Base-by-base conservation (phyloP, 2,797 vertebrate species). In the Parambassis ranga region DNA sequence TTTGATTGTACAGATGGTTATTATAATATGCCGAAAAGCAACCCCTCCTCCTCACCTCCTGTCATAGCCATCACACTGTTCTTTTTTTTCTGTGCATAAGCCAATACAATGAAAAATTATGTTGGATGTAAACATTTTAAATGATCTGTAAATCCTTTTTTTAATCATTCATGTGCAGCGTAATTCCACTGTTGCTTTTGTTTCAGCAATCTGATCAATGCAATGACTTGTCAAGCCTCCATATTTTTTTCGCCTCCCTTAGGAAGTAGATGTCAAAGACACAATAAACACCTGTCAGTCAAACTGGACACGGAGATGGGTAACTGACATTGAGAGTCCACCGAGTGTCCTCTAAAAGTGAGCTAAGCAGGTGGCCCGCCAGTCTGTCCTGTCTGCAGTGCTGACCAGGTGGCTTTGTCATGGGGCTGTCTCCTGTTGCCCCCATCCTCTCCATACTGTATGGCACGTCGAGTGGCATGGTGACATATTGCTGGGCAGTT, bases 401-500 rank as follows among this genome's bases (percentile, higher is more conserved):
- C 66, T 82, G 84, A 89, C 87, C 88, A 90, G 89, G 89, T 90
- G 89, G 89, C 88, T 81, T 85, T 88, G 89, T 90, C 89, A 88
- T 62, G 60, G 70, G 74, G 75, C 82, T 84, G 85, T 89, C 85
- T 87, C 83, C 84, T 73, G 82, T 74, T 82, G 75, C 77, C 80
- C 81, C 81, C 79, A 32, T 85, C 84, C 79, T 77, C 77, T 79
- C 79, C 82, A 68, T 80, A 75, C 85, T 86, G 88, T 77, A 65
- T 68, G 80, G 82, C 88, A 85, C 86, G 65, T 85, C 61, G 75
- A 84, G 87, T 89, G 86, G 83, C 87, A 85, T 64, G 79, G 84
- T 88, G 87, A 91, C 89, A 91, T 90, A 93, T 93, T 93, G 92
- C 89, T 32, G 90, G 92, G 91, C 92, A 89, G 86, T 72, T 88